These are phyloP conservation scores for Trichogramma dendrolimi DNA, from an alignment of 2,888 invertebrate genomes.

Conservation along the genomic window DNA sequence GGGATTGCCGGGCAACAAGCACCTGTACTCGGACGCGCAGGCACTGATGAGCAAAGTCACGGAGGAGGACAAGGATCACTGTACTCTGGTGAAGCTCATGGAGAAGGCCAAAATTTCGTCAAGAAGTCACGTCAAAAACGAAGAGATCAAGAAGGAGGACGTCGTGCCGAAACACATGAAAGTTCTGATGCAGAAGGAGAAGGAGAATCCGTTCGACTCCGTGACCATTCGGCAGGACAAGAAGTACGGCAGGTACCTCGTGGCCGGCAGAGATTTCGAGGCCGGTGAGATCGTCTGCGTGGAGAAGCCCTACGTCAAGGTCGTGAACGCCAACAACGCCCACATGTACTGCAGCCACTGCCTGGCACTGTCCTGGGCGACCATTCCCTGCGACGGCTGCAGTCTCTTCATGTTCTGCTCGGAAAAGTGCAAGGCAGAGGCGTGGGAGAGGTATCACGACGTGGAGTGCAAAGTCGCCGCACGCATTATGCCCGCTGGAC, in stretches of 20 bases:
- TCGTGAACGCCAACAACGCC: conserved; percentile 57
- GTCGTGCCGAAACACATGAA: background rate
- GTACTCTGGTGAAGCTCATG: background rate
- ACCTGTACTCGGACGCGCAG: background rate
- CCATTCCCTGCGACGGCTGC: conserved; percentile 64
- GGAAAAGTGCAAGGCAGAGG: conserved; percentile 59
- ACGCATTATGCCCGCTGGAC: too few relatives aligned
- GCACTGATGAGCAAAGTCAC: background rate
- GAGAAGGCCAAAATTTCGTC: background rate
- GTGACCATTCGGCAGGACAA: conserved; percentile 45
- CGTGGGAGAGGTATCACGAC: conserved; percentile 68
- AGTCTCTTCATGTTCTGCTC: conserved; percentile 66
- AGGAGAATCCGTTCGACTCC: background rate
- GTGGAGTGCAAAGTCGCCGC: conserved; percentile 62
- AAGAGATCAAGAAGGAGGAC: background rate
- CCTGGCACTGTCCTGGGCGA: conserved; percentile 57
- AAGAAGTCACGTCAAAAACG: too few relatives aligned
- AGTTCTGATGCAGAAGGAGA: background rate
- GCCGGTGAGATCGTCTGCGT: conserved; percentile 73
- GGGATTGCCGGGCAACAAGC: background rate
- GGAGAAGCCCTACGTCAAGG: conserved; percentile 70
- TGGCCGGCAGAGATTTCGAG: conserved; percentile 64
- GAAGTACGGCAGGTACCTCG: conserved; percentile 66
- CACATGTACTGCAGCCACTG: conserved; percentile 68
- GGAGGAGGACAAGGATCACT: background rate